phyloP scores from a whole-genome alignment of 2,888 invertebrate genomes.

The Camponotus fellah region DNA sequence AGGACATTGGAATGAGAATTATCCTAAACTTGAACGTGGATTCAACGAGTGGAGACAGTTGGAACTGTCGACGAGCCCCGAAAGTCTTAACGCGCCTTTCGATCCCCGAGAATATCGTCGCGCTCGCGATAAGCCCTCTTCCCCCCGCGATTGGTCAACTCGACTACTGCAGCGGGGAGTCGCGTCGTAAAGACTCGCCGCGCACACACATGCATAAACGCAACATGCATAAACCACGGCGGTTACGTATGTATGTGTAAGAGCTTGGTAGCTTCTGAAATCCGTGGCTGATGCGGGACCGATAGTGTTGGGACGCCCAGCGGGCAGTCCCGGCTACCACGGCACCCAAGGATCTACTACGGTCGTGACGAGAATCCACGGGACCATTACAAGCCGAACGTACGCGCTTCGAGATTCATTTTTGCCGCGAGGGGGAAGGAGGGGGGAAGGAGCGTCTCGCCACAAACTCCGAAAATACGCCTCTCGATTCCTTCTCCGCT shows the following conservation, averaged over 20 bases:
- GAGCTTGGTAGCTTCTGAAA: conserved; percentile 84
- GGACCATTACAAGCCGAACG: conserved; percentile 70
- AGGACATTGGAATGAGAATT: neutral
- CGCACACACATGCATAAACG: conserved; percentile 80
- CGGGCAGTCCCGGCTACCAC: conserved; percentile 81
- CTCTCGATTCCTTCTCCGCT: neutral
- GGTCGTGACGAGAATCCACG: conserved; percentile 80
- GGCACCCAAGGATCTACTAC: conserved; percentile 77
- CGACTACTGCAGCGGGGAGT: conserved; percentile 79
- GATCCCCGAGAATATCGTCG: conserved; percentile 54
- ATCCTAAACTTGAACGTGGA: neutral
- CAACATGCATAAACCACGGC: conserved; percentile 71
- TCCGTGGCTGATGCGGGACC: conserved; percentile 83
- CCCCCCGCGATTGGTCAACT: conserved; percentile 65
- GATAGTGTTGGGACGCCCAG: conserved; percentile 84
- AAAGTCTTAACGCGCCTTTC: conserved; percentile 14
- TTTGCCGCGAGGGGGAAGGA: conserved; percentile 37
- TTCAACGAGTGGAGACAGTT: neutral
- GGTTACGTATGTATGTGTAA: conserved; percentile 71
- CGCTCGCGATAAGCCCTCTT: conserved; percentile 49
- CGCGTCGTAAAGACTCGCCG: conserved; percentile 80
- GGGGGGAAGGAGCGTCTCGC: neutral
- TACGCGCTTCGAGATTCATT: conserved; percentile 62
- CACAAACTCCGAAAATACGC: neutral
- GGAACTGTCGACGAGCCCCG: neutral